Conservation (phyloP, 2,888 invertebrate species). For the Morinoia aosen region DNA sequence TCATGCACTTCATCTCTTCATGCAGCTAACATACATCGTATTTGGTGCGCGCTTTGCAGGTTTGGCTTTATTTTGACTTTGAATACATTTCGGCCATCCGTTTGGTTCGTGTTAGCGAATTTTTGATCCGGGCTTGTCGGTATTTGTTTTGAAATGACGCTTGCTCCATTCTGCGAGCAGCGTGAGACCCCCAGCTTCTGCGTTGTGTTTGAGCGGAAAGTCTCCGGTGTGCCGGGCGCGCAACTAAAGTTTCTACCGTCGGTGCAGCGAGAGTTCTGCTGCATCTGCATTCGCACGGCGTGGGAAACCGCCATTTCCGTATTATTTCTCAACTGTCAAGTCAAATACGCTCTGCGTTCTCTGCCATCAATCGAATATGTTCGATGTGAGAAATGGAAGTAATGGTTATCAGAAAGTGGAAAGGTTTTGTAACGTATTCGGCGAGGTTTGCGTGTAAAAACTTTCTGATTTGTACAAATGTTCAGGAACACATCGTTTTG, state of each 20-base stretch:
- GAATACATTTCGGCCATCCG: background rate
- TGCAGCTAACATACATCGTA: background rate
- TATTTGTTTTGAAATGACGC: background rate
- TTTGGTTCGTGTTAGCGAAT: background rate
- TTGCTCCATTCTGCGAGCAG: background rate
- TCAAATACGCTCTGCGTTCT: background rate
- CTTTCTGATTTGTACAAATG: no score
- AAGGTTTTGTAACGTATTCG: no score
- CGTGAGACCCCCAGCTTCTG: background rate
- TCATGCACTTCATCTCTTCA: background rate
- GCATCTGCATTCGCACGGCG: background rate
- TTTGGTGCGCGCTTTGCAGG: background rate
- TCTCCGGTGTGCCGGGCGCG: background rate
- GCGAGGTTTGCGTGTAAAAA: no score
- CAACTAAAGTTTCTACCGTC: background rate
- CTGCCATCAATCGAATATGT: background rate
- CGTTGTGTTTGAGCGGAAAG: background rate
- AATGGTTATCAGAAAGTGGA: background rate
- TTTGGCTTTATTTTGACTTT: background rate
- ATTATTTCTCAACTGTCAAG: background rate
- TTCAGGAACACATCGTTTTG: no score
- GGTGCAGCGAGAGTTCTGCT: background rate
- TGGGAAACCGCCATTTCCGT: background rate
- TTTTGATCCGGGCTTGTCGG: background rate
- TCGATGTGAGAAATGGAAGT: background rate